Evolutionary conservation across 2,113 vertebrate species (phyloP), one percentile per base, ranked within the genome.

Genomic region (Myotis yumanensis): DNA sequence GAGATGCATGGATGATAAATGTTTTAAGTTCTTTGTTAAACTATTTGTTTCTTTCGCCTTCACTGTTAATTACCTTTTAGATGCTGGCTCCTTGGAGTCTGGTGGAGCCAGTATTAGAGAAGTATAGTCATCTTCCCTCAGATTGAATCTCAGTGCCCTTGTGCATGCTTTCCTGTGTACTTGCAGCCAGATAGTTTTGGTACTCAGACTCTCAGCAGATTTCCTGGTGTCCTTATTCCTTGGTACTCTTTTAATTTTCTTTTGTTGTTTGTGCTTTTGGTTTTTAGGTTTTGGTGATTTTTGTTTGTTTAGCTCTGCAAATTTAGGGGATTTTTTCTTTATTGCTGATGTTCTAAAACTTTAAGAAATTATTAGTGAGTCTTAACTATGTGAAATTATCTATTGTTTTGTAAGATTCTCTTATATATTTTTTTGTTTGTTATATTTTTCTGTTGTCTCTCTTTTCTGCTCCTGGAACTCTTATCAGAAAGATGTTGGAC

Each of bases 271-370:
- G 6, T 75, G 15, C 14, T 91, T 89, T 90, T 32, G 37, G 59
- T 14, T 80, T 80, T 88, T 57, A 59, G 5, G 32, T 69, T 92
- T 77, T 81, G 88, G 2, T 75, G 23, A 32, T 73, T 68, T 76
- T 46, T 88, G 11, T 86, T 30, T 48, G 62, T 62, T 92, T 37
- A 94, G 28, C 25, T 66, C 52, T 86, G 37, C 43, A 82, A 83
- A 16, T 79, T 83, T 72, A 16, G n/a, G 30, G 9, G 4, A 2
- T 73, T 77, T 91, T 86, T 43, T 82, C 25, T 86, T 76, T 76
- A 73, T 83, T 75, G n/a, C 25, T 69, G 20, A 75, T 92, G 25
- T 89, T 76, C 68, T 95, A 37, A 52, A 80, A 83, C 64, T 90
- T 88, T 25, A 71, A 32, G 68, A 37, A 71, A 43, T 71, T 91